Percentiles rank a stretch among this genome's conserved stretches.
Evolutionary conservation across 2,113 vertebrate species (phyloP).

Genomic region (Peromyscus californicus): DNA sequence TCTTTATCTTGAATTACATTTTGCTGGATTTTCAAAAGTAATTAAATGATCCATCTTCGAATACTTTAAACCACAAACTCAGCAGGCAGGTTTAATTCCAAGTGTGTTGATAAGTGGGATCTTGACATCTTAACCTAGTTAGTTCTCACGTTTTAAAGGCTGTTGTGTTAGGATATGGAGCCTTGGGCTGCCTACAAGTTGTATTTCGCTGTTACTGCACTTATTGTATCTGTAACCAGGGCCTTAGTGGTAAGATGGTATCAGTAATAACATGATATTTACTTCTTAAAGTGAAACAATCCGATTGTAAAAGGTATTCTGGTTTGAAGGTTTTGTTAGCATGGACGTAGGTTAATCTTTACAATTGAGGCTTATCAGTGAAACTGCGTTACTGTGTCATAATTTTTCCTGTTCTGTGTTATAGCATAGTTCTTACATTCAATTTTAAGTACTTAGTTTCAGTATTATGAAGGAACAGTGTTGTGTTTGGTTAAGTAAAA

Average conservation of each 20-base stretch:
- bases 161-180: neutral
- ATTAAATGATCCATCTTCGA: slow-evolving; percentile 5
- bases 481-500: slow-evolving; percentile 61
- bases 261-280: slow-evolving; percentile 53
- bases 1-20: slow-evolving; percentile 41
- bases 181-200: slow-evolving; percentile 15
- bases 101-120: slow-evolving; percentile 41
- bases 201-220: slow-evolving; percentile 28
- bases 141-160: slow-evolving; percentile 41
- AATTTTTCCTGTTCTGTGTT: neutral
- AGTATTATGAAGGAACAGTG: slow-evolving; percentile 3
- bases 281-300: slow-evolving; percentile 30
- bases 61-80: slow-evolving; percentile 25
- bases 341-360: slow-evolving; percentile 50
- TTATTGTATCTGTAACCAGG: neutral
- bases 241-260: neutral
- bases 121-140: slow-evolving; percentile 18
- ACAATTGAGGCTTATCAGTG: neutral
- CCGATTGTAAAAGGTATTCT: slow-evolving; percentile 44
- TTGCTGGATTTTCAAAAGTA: slow-evolving; percentile 26
- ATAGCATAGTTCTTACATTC: slow-evolving; percentile 11
- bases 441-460: neutral
- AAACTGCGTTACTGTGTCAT: slow-evolving; percentile 43
- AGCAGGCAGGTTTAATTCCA: neutral
- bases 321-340: slow-evolving; percentile 49